Base-by-base conservation (phyloP, 2,113 vertebrate genomes). In the Dicrurus megarhynchus region DNA sequence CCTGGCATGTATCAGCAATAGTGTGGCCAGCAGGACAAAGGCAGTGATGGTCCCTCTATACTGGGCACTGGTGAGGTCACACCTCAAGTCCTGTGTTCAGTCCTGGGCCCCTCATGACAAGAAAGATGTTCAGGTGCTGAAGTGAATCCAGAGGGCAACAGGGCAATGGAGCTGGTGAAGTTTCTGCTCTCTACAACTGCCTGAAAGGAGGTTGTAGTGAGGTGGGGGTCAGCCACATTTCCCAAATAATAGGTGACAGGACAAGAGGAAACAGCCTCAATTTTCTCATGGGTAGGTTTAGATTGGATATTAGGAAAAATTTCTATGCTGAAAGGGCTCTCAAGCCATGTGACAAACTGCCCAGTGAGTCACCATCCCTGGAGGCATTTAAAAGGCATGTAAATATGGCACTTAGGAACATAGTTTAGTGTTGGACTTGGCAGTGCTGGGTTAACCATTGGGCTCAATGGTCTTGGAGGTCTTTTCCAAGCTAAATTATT, bases 1-100 rank as follows among this genome's bases (percentile, higher is more conserved):
- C 44, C 42, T 32, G 26, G 35, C 26, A 37, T 50, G 16, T 5
- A 11, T 44, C 44, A 37, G 17, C 22, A 59, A 10, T 4, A 17
- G 6, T 18, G 44, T 42, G 21, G 17, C 14, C 52, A 68, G 53
- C 32, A 52, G 71, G 26, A 77, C 0, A 0, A 50, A 20, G 24
- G 19, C 20, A 21, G 16, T 30, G 26, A 42, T 21, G 0, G 4
- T 21, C 18, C 11, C 32, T 6, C 10, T 30, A 17, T 17, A 41
- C 7, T 17, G 5, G 7, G 42, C 52, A 67, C 13, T 35, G 26
- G 4, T 15, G 30, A 57, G 35, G 16, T 3, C 42, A 30, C 20
- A 47, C 5, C 17, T 86, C 61, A 14, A 35, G 30, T 26, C 10
- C 7, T 37, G 11, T 22, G 11, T 11, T 52, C 37, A 42, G 9